Conservation (phyloP, 2,888 invertebrate genomes). For the Pristionchus arcanus region DNA sequence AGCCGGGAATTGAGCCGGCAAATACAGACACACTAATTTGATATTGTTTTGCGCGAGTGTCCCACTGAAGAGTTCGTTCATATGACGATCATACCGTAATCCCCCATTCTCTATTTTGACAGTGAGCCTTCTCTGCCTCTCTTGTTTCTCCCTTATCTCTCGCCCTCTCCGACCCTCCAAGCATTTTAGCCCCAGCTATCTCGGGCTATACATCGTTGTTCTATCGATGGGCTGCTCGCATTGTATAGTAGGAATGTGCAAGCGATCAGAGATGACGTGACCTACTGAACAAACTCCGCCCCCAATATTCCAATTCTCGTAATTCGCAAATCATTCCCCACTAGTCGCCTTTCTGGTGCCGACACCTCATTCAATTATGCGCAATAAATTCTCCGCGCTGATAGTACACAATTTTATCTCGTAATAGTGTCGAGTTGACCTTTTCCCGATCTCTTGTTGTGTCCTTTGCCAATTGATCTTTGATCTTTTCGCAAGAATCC, state of each 20-base stretch:
- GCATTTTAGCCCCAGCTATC: not conserved
- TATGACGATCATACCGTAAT: slow-evolving; percentile 19
- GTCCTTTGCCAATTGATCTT: not conserved
- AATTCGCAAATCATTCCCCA: slow-evolving; percentile 31
- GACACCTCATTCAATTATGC: slow-evolving; percentile 37
- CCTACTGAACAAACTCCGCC: not conserved
- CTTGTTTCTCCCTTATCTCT: not conserved
- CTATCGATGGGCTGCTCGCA: not conserved
- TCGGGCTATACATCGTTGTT: slow-evolving; percentile 34
- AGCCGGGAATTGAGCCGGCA: not conserved
- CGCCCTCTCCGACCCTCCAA: not conserved
- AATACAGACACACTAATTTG: not conserved
- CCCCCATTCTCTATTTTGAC: slow-evolving; percentile 16
- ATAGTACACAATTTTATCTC: slow-evolving; percentile 20
- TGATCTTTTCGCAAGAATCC: not conserved
- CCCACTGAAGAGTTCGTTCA: slow-evolving; percentile 9
- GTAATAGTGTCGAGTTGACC: not conserved
- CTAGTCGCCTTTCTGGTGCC: not conserved
- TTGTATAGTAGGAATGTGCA: not conserved
- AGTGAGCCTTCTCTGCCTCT: slow-evolving; percentile 3
- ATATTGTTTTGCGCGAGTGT: slow-evolving; percentile 30
- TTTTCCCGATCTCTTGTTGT: not conserved
- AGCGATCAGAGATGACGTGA: slow-evolving; percentile 18
- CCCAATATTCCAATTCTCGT: not conserved
- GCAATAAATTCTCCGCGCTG: not conserved